Percentiles rank a stretch among this genome's conserved stretches.
Conservation (phyloP, 1,140 invertebrate genomes). For the Listronotus bonariensis region DNA sequence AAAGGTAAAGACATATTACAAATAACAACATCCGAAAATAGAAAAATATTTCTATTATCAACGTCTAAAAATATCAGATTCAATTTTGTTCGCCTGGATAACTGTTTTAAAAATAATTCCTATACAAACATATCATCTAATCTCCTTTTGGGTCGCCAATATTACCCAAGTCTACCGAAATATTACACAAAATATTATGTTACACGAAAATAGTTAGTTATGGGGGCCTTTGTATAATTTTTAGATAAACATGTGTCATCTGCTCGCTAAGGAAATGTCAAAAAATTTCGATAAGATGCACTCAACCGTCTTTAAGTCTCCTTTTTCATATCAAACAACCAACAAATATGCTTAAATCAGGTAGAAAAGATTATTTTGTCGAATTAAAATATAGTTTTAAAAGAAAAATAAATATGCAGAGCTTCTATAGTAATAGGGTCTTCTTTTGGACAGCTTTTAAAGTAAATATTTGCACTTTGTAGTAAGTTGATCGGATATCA, state of each 20-base stretch:
- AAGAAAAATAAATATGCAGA: conserved; percentile 12
- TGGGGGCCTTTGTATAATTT: conserved; percentile 32
- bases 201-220: conserved; percentile 37
- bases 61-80: conserved; percentile 16
- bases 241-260: conserved; percentile 40
- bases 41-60: conserved; percentile 28
- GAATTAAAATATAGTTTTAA: conserved; percentile 5
- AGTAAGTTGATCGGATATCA: conserved; percentile 14
- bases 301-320: conserved; percentile 36
- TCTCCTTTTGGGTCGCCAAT: conserved; percentile 25
- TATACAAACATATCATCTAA: conserved; percentile 36
- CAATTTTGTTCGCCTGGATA: conserved; percentile 34
- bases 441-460: conserved; percentile 4
- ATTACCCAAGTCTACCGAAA: conserved; percentile 26
- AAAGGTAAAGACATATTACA: conserved; percentile 20
- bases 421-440: background rate
- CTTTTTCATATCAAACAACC: conserved; percentile 27
- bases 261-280: conserved; percentile 38
- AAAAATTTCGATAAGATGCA: conserved; percentile 38
- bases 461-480: conserved; percentile 10
- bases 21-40: conserved; percentile 18
- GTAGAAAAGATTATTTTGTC: conserved; percentile 22
- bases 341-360: conserved; percentile 26
- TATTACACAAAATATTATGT: conserved; percentile 41
- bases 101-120: conserved; percentile 37